Evolutionary conservation across 1,140 invertebrate species (phyloP).

Genomic region (Lordiphosa stackelbergi): DNA sequence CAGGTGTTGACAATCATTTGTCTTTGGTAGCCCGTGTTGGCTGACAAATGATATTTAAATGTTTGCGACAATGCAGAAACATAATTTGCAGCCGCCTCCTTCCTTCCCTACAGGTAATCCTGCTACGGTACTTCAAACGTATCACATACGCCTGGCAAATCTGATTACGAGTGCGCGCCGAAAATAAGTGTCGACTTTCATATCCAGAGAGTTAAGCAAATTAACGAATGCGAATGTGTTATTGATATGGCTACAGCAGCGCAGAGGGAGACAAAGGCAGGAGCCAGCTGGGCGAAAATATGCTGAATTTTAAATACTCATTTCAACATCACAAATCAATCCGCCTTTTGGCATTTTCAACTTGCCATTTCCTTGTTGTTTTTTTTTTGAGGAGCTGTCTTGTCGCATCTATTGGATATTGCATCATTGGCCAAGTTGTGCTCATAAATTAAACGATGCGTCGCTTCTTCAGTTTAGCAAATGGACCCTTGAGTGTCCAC

Average conservation of each 20-base stretch:
- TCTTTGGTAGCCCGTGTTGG: slow-evolving; percentile 33
- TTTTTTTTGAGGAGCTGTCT: slow-evolving; percentile 23
- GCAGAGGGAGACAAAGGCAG: not conserved
- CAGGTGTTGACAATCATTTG: slow-evolving; percentile 51
- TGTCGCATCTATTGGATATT: slow-evolving; percentile 11
- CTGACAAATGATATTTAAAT: slow-evolving; percentile 67
- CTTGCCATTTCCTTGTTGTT: slow-evolving; percentile 24
- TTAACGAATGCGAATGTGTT: slow-evolving; percentile 63
- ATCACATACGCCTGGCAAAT: slow-evolving; percentile 56
- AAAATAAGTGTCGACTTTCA: slow-evolving; percentile 33
- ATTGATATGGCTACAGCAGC: slow-evolving; percentile 43
- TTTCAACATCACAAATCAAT: slow-evolving; percentile 48
- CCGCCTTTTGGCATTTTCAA: slow-evolving; percentile 51
- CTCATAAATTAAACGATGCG: slow-evolving; percentile 29
- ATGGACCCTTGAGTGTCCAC: slow-evolving; percentile 17
- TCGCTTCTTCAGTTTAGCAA: slow-evolving; percentile 19
- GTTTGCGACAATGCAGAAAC: slow-evolving; percentile 3
- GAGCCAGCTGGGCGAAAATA: slow-evolving; percentile 7
- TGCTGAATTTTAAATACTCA: slow-evolving; percentile 53
- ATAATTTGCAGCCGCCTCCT: slow-evolving; percentile 1
- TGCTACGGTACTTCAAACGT: slow-evolving; percentile 34
- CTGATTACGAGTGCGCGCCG: slow-evolving; percentile 37
- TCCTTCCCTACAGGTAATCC: too few species aligned
- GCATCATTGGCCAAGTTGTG: slow-evolving; percentile 4
- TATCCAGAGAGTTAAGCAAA: slow-evolving; percentile 45